A percentile compares a stretch with the other conserved stretches of the same genome.
These are phyloP conservation scores for Gorilla gorilla DNA, from an alignment of 2,113 vertebrate species.

Conservation along the genomic window DNA sequence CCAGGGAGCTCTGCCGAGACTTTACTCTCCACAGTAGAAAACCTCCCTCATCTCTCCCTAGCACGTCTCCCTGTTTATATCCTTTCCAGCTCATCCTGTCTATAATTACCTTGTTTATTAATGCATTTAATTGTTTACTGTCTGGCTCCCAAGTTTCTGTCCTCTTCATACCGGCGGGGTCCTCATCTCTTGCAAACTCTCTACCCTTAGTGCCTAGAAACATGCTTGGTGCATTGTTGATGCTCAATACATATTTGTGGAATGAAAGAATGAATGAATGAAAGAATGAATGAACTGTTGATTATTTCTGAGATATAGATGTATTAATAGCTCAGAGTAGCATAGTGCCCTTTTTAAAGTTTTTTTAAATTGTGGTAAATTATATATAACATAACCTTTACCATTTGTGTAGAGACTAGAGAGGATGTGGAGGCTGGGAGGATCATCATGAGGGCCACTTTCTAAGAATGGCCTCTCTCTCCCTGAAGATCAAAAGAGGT, in stretches of 20 bases:
- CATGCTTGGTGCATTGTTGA: too few relatives aligned
- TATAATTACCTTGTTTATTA: background rate
- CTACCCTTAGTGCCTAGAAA: background rate
- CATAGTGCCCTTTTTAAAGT: background rate
- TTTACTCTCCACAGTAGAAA: accelerated
- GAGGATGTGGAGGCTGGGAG: background rate
- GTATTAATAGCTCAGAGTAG: background rate
- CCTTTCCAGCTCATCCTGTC: too few relatives aligned
- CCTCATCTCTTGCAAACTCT: background rate
- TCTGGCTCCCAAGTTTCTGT: background rate
- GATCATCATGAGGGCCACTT: background rate
- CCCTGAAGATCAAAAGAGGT: background rate
- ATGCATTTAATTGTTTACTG: background rate
- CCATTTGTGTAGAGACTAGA: background rate
- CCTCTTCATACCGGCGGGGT: background rate
- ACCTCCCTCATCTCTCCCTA: background rate
- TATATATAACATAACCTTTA: too few relatives aligned
- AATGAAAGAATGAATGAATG: background rate
- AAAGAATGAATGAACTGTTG: background rate
- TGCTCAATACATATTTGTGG: background rate
- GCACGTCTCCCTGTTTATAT: accelerated
- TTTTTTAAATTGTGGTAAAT: background rate
- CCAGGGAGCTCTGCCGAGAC: background rate
- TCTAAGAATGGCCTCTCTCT: background rate
- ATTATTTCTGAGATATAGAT: background rate